Percentiles rank a stretch among this genome's conserved stretches.
phyloP scores from a whole-genome alignment of 2,113 vertebrate genomes.

The Plecturocebus donacophilus region DNA sequence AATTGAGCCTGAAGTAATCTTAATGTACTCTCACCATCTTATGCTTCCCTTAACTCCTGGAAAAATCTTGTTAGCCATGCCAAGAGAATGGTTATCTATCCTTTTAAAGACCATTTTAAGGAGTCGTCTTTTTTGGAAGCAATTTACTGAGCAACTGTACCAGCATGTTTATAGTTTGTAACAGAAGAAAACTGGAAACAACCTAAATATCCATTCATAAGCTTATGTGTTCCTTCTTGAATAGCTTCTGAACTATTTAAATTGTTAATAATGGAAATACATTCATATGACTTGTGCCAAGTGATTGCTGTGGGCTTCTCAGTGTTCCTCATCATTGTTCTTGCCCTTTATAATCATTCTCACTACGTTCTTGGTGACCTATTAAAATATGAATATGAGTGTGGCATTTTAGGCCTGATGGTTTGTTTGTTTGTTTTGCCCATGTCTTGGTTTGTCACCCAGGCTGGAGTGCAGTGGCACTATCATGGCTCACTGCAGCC shows the following conservation, averaged over 20 bases:
- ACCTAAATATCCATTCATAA: background rate
- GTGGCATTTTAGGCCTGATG: background rate
- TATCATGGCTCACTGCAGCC: no score
- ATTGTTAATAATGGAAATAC: background rate
- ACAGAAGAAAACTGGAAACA: background rate
- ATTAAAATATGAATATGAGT: background rate
- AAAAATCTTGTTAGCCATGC: background rate
- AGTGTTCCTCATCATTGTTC: background rate
- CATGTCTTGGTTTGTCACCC: no score
- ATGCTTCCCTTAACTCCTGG: background rate
- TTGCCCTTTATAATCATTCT: background rate
- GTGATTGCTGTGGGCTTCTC: background rate
- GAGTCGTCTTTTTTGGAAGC: slow-evolving; percentile 26
- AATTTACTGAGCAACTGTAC: background rate
- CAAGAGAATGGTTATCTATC: background rate
- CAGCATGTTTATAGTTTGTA: background rate
- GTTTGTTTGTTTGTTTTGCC: no score
- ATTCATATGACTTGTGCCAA: background rate
- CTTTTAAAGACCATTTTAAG: slow-evolving; percentile 30
- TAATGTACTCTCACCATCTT: background rate
- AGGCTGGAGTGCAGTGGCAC: no score
- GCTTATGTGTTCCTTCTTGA: background rate
- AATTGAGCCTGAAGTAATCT: background rate
- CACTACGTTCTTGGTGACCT: background rate
- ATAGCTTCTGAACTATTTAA: background rate